Evolutionary conservation across 2,113 vertebrate genomes (phyloP).

Genomic region (Bufo gargarizans): DNA sequence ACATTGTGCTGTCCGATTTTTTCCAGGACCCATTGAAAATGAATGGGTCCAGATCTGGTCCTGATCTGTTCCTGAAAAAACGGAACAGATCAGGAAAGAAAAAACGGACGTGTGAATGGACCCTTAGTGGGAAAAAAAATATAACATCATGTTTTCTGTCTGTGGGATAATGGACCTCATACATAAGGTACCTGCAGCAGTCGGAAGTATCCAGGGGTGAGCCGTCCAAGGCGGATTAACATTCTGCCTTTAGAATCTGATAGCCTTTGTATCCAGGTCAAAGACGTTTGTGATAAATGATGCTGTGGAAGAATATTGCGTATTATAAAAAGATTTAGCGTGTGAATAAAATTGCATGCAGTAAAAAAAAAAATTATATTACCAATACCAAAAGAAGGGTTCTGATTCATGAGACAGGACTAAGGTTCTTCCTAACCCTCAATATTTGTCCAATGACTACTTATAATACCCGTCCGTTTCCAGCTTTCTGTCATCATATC

Average conservation of each 20-base stretch:
- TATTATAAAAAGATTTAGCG: not conserved
- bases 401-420: not conserved
- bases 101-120: no score
- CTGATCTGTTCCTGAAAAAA: no score
- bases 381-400: not conserved
- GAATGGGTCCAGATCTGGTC: no score
- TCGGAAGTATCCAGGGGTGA: conserved; percentile 93
- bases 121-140: not conserved
- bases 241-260: conserved; percentile 64
- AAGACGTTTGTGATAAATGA: not conserved
- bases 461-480: no score
- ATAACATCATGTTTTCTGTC: not conserved
- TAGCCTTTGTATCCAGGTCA: not conserved
- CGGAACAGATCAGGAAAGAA: no score
- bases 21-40: no score
- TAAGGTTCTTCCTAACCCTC: no score
- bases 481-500: not conserved
- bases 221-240: conserved; percentile 86
- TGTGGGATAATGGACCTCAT: not conserved
- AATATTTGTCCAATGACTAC: no score
- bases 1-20: no score
- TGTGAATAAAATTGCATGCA: no score
- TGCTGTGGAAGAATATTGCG: conserved; percentile 3
- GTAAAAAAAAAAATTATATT: not conserved
- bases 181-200: conserved; percentile 83